phyloP scores from a whole-genome alignment of 2,113 vertebrate species.

The Cygnus atratus region DNA sequence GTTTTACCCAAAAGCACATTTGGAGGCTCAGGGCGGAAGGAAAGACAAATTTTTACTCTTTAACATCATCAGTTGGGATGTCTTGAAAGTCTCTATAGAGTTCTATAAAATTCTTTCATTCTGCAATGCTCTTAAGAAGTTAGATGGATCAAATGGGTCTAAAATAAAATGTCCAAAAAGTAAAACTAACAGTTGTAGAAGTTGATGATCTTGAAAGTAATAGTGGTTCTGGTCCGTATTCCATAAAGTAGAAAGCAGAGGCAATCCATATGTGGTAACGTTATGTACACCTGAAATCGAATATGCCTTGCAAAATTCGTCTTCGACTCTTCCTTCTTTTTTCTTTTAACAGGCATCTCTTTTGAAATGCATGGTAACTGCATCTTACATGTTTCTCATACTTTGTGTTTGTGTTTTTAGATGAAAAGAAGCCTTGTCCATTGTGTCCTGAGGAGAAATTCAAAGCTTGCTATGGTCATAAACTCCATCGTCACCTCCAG shows the following conservation, averaged over 20 bases:
- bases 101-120: background rate
- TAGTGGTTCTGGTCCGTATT: background rate
- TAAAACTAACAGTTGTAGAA: background rate
- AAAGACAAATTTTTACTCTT: background rate
- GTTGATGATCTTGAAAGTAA: background rate
- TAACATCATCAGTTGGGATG: background rate
- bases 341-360: background rate
- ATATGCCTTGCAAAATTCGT: background rate
- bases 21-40: background rate
- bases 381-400: background rate
- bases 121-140: background rate
- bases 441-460: slow-evolving; percentile 94
- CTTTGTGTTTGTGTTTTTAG: slow-evolving; percentile 69
- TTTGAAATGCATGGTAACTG: background rate
- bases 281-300: background rate
- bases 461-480: slow-evolving; percentile 89
- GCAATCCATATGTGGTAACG: background rate
- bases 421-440: slow-evolving; percentile 87
- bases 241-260: background rate
- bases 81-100: background rate
- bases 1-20: background rate
- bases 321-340: background rate
- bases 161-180: background rate
- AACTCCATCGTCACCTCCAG: slow-evolving; percentile 91
- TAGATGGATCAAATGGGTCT: background rate